Evolutionary conservation across 2,888 invertebrate genomes (phyloP).

Genomic region (Sycophila texana): DNA sequence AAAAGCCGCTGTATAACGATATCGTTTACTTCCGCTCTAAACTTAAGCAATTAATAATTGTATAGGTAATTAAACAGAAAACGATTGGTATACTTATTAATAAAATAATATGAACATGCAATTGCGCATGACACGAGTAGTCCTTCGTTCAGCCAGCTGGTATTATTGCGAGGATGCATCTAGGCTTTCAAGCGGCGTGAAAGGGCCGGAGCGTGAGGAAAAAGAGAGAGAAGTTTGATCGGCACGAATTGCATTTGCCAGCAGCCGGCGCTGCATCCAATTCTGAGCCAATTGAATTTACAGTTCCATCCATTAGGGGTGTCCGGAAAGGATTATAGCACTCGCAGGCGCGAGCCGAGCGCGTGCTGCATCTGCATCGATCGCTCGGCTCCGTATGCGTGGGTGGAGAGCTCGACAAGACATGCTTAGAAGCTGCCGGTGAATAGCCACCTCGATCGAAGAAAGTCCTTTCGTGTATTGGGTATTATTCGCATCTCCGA

Average conservation of each 20-base stretch:
- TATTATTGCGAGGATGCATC: slow-evolving; percentile 43
- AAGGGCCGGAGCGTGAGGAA: slow-evolving; percentile 1
- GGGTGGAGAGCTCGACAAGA: not conserved
- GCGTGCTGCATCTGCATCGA: slow-evolving; percentile 72
- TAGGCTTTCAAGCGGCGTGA: slow-evolving; percentile 24
- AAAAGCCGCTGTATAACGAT: no score
- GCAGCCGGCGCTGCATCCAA: slow-evolving; percentile 38
- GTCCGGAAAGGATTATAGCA: slow-evolving; percentile 72
- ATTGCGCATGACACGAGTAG: no score
- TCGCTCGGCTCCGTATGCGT: slow-evolving; percentile 40
- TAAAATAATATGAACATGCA: no score
- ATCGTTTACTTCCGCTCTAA: no score
- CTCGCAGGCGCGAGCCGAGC: slow-evolving; percentile 59
- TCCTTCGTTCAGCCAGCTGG: slow-evolving; percentile 30
- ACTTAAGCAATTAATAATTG: no score
- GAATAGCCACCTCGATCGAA: slow-evolving; percentile 7
- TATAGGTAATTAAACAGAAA: no score
- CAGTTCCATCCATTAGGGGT: slow-evolving; percentile 72
- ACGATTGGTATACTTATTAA: no score
- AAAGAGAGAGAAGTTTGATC: not conserved
- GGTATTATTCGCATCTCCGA: slow-evolving; percentile 22
- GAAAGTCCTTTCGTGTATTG: slow-evolving; percentile 32
- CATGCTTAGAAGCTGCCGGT: slow-evolving; percentile 2
- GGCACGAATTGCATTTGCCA: slow-evolving; percentile 26
- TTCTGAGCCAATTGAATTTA: slow-evolving; percentile 72